Percentiles rank a stretch among this genome's conserved stretches.
Conservation (phyloP, 2,797 vertebrate genomes). For the Pteropus rufus region DNA sequence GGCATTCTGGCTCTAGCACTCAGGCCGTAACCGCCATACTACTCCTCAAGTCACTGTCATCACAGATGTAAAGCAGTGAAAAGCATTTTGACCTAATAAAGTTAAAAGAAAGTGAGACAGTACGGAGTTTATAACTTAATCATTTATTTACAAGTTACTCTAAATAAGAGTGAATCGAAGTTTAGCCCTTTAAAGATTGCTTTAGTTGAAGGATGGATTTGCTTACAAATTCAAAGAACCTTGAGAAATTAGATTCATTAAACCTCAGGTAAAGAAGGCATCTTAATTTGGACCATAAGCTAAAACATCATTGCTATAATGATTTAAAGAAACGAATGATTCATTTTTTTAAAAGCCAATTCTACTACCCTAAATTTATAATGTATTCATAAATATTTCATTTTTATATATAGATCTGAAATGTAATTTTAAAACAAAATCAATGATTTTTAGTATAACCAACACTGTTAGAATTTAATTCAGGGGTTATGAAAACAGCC, state of each 20-base stretch:
- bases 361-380: neutral
- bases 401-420: neutral
- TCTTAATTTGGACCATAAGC: neutral
- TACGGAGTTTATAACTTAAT: neutral
- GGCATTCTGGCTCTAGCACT: neutral
- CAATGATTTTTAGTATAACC: neutral
- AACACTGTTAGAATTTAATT: neutral
- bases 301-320: neutral
- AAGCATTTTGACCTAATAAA: neutral
- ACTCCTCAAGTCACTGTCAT: neutral
- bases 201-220: neutral
- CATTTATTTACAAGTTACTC: neutral
- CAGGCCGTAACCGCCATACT: neutral
- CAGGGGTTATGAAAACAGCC: neutral
- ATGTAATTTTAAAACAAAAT: neutral
- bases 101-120: neutral
- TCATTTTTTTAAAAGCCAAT: neutral
- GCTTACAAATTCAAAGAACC: neutral
- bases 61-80: neutral
- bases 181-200: neutral
- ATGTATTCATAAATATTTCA: neutral
- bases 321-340: neutral
- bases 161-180: neutral
- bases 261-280: neutral
- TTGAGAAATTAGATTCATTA: neutral